Conservation (phyloP, 2,888 invertebrate genomes). For the Standfussiana lucernea region DNA sequence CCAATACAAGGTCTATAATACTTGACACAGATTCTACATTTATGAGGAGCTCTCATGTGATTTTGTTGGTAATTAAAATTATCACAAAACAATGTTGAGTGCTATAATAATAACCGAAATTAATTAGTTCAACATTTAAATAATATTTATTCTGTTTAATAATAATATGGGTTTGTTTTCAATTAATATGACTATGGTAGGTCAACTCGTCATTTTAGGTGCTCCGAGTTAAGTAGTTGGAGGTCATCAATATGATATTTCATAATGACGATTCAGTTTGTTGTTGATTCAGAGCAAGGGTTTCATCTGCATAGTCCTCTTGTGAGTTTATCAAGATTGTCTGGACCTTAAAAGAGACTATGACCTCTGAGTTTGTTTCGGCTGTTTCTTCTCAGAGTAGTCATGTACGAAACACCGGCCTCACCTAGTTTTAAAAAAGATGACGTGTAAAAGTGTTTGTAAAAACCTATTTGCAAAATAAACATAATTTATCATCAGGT, state of each 20-base stretch:
- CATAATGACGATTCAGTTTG: too few relatives aligned
- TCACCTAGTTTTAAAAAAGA: too few relatives aligned
- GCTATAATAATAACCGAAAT: not conserved
- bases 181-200: not conserved
- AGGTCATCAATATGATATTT: not conserved
- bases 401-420: too few relatives aligned
- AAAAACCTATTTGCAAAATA: too few relatives aligned
- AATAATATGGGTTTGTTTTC: not conserved
- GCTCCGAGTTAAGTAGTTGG: not conserved
- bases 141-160: constrained; percentile 2
- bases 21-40: constrained; percentile 56
- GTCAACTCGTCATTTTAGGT: not conserved
- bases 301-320: too few relatives aligned
- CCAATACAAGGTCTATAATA: constrained; percentile 43
- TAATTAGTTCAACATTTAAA: constrained; percentile 3
- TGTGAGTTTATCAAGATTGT: too few relatives aligned
- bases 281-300: not conserved
- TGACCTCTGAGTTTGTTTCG: too few relatives aligned
- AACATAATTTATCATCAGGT: too few relatives aligned
- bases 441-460: too few relatives aligned
- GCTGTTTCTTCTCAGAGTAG: too few relatives aligned
- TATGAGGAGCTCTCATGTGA: constrained; percentile 27
- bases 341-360: too few relatives aligned
- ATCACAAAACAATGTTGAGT: constrained; percentile 15
- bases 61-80: constrained; percentile 31